phyloP scores from a whole-genome alignment of 2,113 vertebrate genomes.

The Thamnaconus septentrionalis region DNA sequence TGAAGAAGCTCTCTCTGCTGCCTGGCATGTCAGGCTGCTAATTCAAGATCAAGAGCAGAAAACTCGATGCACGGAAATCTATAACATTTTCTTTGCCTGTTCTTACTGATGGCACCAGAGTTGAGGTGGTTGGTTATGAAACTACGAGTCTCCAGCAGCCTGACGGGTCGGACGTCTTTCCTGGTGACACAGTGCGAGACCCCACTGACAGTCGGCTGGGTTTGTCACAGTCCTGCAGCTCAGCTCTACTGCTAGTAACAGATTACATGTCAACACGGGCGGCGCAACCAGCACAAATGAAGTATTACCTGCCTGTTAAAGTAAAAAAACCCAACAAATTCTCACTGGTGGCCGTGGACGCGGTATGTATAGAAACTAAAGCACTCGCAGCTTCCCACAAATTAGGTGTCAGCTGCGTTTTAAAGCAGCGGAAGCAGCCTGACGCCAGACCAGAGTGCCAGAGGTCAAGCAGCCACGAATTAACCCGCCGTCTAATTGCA shows the following conservation, averaged over 20 bases:
- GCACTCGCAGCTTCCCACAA: background rate
- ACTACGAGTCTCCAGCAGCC: background rate
- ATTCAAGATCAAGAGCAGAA: too few species aligned
- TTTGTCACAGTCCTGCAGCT: background rate
- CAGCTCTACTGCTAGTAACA: slow-evolving; percentile 23
- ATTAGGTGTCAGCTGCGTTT: slow-evolving; percentile 28
- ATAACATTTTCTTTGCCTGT: too few species aligned
- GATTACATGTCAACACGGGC: slow-evolving; percentile 30
- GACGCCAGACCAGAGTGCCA: too few species aligned
- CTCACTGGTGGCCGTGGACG: too few species aligned
- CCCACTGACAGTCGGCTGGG: slow-evolving; percentile 3
- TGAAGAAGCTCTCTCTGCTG: too few species aligned
- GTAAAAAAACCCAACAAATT: too few species aligned
- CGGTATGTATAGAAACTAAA: too few species aligned
- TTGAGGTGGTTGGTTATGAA: too few species aligned
- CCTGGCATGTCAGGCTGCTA: too few species aligned
- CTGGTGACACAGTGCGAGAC: slow-evolving; percentile 3
- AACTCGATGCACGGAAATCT: too few species aligned
- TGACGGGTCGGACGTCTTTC: slow-evolving; percentile 24
- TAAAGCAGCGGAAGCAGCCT: too few species aligned
- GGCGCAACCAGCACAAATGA: slow-evolving; percentile 1
- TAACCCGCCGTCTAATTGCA: background rate
- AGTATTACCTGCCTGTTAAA: background rate
- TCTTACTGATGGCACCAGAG: too few species aligned
- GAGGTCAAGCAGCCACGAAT: background rate